Evolutionary conservation across 2,888 invertebrate genomes (phyloP).

Genomic region (Luperina nickerlii): DNA sequence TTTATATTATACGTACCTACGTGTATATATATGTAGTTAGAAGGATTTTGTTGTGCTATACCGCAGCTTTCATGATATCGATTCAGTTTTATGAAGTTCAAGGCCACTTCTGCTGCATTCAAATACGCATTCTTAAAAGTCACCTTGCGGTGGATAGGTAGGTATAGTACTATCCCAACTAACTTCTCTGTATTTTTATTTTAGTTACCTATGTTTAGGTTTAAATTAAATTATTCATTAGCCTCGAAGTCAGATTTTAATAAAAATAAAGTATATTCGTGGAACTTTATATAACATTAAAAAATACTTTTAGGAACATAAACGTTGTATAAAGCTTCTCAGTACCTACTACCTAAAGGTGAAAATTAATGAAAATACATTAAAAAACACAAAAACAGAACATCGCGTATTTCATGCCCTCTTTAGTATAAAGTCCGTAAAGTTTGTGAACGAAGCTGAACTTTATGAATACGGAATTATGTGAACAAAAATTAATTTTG

Average conservation of each 20-base stretch:
- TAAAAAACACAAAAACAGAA: constrained; percentile 25
- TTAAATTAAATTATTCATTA: not conserved
- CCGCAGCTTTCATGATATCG: constrained; percentile 36
- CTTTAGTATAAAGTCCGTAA: constrained; percentile 39
- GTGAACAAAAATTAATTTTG: constrained; percentile 49
- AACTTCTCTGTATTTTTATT: not conserved
- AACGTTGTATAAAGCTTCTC: constrained; percentile 13
- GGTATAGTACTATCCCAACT: not conserved
- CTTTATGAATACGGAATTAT: constrained; percentile 56
- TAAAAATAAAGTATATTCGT: not conserved
- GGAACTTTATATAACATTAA: not conserved
- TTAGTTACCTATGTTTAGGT: not conserved
- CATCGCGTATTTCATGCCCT: constrained; percentile 36
- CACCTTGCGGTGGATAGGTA: not conserved
- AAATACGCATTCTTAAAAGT: constrained; percentile 49
- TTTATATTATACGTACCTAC: not conserved
- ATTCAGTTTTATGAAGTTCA: constrained; percentile 45
- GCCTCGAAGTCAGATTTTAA: not conserved
- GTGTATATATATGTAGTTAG: not conserved
- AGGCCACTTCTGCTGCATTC: constrained; percentile 50
- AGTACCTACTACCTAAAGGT: not conserved
- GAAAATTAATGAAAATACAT: constrained; percentile 21
- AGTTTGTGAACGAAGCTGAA: constrained; percentile 43
- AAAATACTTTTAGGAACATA: not conserved
- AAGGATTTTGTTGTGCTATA: not conserved